phyloP scores from a whole-genome alignment of 2,113 vertebrate species.

The Cyphomyrus plagiostoma region DNA sequence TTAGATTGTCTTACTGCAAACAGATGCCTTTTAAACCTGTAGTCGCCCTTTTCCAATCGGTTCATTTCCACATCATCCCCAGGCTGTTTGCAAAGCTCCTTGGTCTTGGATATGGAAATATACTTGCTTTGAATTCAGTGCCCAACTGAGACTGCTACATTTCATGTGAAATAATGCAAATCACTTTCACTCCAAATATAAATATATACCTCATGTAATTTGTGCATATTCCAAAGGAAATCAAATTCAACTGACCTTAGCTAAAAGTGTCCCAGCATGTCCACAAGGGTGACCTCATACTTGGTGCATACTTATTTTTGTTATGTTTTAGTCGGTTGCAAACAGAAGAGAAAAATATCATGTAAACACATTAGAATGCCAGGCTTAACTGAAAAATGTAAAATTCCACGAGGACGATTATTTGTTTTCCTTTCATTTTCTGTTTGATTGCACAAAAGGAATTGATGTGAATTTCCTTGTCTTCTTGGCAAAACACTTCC shows the following conservation, averaged over 20 bases:
- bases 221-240: background rate
- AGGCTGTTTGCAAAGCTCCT: background rate
- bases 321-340: background rate
- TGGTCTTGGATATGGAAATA: background rate
- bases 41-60: background rate
- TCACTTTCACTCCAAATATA: background rate
- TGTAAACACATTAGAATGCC: background rate
- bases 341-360: background rate
- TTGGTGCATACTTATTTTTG: background rate
- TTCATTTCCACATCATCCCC: background rate
- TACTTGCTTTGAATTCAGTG: background rate
- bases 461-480: background rate
- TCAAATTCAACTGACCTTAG: background rate
- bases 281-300: background rate
- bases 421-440: background rate
- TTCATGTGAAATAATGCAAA: conserved; percentile 5
- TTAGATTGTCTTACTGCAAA: background rate
- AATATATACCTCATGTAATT: background rate
- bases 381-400: background rate
- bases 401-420: background rate
- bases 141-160: background rate
- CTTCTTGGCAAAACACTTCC: background rate
- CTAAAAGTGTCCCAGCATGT: background rate
- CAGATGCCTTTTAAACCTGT: background rate
- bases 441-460: background rate